Evolutionary conservation across 2,888 invertebrate genomes (phyloP).

Genomic region (Linnaemya vulpina): DNA sequence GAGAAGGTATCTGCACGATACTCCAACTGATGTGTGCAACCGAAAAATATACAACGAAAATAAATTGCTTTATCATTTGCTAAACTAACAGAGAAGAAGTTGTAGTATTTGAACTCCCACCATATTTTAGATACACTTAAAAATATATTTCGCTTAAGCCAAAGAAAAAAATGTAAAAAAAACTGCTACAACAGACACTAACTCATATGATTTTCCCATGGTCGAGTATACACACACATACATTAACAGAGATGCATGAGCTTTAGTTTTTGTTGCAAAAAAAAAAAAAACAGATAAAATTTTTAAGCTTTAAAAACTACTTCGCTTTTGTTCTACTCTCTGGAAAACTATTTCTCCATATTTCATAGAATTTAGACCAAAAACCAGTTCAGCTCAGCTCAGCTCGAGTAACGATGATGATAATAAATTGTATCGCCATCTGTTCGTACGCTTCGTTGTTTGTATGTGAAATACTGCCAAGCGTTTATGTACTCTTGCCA

Average conservation of each 20-base stretch:
- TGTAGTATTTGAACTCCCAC: slow-evolving; percentile 5
- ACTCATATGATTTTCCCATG: not conserved
- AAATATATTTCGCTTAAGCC: not conserved
- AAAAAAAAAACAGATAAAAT: not conserved
- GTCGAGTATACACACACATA: not conserved
- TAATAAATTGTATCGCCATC: slow-evolving; percentile 35
- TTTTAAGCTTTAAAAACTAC: not conserved
- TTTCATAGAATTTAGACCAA: slow-evolving; percentile 10
- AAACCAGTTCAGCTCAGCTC: no score
- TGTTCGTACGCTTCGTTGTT: not conserved
- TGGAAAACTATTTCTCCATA: slow-evolving; percentile 16
- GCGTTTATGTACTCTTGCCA: slow-evolving; percentile 14
- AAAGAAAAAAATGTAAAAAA: not conserved
- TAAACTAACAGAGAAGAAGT: slow-evolving; percentile 29
- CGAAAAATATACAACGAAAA: slow-evolving; percentile 5
- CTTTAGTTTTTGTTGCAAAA: slow-evolving; percentile 1
- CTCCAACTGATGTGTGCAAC: not conserved
- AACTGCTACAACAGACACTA: not conserved
- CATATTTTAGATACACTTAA: not conserved
- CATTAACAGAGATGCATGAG: not conserved
- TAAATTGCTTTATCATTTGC: slow-evolving; percentile 54
- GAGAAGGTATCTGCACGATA: not conserved
- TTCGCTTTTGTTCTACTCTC: not conserved
- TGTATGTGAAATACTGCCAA: not conserved
- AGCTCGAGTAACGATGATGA: slow-evolving; percentile 13